These are phyloP conservation scores for Lycodopsis pacificus DNA, from an alignment of 2,797 vertebrate genomes.

Conservation along the genomic window DNA sequence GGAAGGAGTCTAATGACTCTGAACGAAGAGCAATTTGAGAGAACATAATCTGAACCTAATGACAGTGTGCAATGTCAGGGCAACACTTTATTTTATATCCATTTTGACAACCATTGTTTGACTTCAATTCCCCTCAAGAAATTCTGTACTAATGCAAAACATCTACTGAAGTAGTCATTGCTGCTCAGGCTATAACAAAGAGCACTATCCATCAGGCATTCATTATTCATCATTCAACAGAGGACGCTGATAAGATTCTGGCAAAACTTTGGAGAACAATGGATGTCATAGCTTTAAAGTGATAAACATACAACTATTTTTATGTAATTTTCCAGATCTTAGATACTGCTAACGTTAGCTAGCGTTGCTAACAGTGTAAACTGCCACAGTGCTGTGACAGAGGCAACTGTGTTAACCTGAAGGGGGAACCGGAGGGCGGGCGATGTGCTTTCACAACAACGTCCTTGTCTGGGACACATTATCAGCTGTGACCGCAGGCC, in stretches of 20 bases:
- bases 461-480: no score
- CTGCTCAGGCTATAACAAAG: neutral
- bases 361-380: no score
- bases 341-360: neutral
- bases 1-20: conserved; percentile 14
- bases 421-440: no score
- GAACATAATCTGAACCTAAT: neutral
- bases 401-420: no score
- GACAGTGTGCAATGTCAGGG: no score
- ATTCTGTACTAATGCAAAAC: neutral
- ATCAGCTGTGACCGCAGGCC: no score
- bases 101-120: neutral
- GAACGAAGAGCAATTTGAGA: conserved; percentile 1
- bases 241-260: neutral
- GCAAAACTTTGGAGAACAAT: neutral
- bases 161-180: no score
- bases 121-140: neutral
- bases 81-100: neutral
- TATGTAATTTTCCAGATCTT: neutral
- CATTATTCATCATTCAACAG: neutral
- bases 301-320: neutral
- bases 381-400: no score
- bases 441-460: no score
- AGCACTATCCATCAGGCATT: neutral
- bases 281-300: neutral